Evolutionary conservation across 2,888 invertebrate genomes (phyloP), one percentile per base, ranked within the genome.

Genomic region (Diarsia mendica): DNA sequence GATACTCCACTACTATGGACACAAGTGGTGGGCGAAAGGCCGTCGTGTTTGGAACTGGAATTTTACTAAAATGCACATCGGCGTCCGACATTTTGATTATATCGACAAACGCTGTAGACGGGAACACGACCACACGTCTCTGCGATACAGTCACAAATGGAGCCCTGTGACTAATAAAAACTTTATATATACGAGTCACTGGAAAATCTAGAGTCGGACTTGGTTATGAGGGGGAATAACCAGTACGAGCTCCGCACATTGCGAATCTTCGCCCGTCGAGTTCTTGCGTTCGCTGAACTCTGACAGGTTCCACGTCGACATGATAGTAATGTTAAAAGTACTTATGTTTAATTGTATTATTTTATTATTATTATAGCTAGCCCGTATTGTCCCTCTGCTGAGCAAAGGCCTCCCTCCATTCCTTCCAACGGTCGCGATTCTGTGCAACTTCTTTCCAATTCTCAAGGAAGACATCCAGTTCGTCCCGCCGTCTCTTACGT

Each of bases 31-130:
- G 84, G 13, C 64, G 51, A 39, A 81, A 83, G 3, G 81, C 80
- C 3, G 84, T 74, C 6, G 80, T 79, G 67, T 79, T 79, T 3
- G 81, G 81, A 15, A 81, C 69, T 5, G 44, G 44, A 4, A 81
- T 81, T 48, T 53, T 69, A 10, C 84, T 81, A 13, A 83, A 81
- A 66, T 83, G 84, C n/a, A 81, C 81, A 63, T 79, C 81, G 70
- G 51, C 51, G 9, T 80, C 80, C 3, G 80, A 67, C 80, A 80
- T 80, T 44, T 60, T 72, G 55, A 65, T 20, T 18, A 53, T 55
- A 20, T n/a, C 60, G 72, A 69, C 69, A 71, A 39, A 60, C 44
- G 63, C 20, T 63, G 39, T 10, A 44, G 20, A 33, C 51, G 63
- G 33, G 15, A 53, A 77, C 79, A 69, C 80, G 69, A 65, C 73